Conservation (phyloP, 2,888 invertebrate genomes). For the Drosophila prostipennis region DNA sequence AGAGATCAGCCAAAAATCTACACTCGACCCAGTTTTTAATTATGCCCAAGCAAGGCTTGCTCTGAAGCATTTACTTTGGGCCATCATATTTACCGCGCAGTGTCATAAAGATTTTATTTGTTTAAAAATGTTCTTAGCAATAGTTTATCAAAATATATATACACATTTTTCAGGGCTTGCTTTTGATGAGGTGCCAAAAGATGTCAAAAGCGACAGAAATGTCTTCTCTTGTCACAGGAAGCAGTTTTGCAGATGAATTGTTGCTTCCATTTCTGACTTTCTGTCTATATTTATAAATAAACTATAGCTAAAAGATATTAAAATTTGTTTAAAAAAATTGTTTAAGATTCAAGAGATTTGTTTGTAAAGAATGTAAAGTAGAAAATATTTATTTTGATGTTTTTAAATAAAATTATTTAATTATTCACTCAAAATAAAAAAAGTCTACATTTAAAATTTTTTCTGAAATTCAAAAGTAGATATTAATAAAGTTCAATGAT, state of each 20-base stretch:
- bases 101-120: constrained; percentile 11
- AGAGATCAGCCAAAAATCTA: constrained; percentile 22
- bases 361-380: no score
- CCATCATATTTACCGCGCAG: constrained; percentile 17
- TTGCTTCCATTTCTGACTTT: not conserved
- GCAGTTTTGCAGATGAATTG: not conserved
- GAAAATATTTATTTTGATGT: no score
- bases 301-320: no score
- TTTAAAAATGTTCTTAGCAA: constrained; percentile 9
- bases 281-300: no score
- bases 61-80: not conserved
- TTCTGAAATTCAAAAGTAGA: no score
- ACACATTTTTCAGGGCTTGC: constrained; percentile 20
- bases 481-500: no score
- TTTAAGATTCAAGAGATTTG: no score
- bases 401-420: no score
- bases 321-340: no score
- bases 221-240: not conserved
- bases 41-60: constrained; percentile 40
- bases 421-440: no score
- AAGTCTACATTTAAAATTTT: no score
- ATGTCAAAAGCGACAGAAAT: constrained; percentile 3
- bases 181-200: constrained; percentile 10
- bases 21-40: constrained; percentile 62
- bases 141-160: constrained; percentile 20